phyloP scores from a whole-genome alignment of 2,797 vertebrate species.

The Propithecus perrieri region DNA sequence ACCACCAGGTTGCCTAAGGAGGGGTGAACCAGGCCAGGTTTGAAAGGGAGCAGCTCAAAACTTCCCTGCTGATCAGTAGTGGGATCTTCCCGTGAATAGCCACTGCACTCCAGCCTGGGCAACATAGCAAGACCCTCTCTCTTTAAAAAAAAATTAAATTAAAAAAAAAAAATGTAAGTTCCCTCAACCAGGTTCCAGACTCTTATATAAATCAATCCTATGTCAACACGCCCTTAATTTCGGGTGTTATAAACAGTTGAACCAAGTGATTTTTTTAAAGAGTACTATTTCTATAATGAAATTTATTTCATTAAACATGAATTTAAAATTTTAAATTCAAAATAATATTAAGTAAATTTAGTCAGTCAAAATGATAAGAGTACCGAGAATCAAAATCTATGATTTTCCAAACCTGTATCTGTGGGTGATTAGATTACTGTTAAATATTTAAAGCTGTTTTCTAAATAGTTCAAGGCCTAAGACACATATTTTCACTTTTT shows the following conservation, averaged over 20 bases:
- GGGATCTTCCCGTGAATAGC: too few relatives aligned
- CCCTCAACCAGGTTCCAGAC: conserved; percentile 79
- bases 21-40: too few relatives aligned
- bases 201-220: conserved; percentile 79
- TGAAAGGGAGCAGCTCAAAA: too few relatives aligned
- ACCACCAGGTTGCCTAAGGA: too few relatives aligned
- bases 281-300: not conserved
- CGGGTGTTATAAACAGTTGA: conserved; percentile 90
- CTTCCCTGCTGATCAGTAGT: too few relatives aligned
- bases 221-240: conserved; percentile 85
- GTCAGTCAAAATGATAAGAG: not conserved
- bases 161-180: conserved; percentile 61
- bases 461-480: not conserved
- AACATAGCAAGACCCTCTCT: too few relatives aligned
- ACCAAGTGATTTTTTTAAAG: conserved; percentile 74
- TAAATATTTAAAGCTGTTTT: conserved; percentile 11
- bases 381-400: conserved; percentile 10
- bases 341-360: conserved; percentile 13
- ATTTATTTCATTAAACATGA: not conserved
- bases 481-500: not conserved
- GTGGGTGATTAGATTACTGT: not conserved
- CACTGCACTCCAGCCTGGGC: too few relatives aligned
- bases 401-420: not conserved
- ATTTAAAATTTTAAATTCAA: not conserved
- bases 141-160: too few relatives aligned